Percentiles rank a stretch among this genome's conserved stretches.
Evolutionary conservation across 2,797 vertebrate species (phyloP).

Genomic region (Rousettus madagascariensis): DNA sequence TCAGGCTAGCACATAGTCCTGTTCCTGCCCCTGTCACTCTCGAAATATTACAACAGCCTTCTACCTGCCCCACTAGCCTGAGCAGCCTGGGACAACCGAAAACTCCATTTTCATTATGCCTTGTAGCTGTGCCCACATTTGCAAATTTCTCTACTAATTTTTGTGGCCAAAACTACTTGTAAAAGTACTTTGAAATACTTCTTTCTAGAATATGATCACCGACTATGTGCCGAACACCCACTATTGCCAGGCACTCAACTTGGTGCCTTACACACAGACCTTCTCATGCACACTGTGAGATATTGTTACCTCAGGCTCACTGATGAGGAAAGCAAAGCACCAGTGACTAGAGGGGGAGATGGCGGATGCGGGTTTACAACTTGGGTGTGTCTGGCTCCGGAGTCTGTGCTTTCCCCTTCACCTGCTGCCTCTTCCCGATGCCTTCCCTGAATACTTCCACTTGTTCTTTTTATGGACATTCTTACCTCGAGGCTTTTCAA

Average conservation of each 20-base stretch:
- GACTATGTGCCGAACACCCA: not conserved
- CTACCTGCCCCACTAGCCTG: not conserved
- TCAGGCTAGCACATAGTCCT: not conserved
- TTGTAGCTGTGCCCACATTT: not conserved
- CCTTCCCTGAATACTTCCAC: not conserved
- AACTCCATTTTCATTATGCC: not conserved
- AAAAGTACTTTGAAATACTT: not conserved
- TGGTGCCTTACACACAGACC: not conserved
- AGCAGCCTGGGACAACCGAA: not conserved
- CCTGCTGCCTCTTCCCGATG: not conserved
- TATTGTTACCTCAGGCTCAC: not conserved
- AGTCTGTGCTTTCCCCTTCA: not conserved
- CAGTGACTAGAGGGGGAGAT: rapidly evolving
- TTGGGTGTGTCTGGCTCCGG: not conserved
- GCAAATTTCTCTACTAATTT: not conserved
- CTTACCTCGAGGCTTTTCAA: not conserved
- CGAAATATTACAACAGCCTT: not conserved
- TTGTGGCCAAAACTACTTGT: not conserved
- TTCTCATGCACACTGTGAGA: not conserved
- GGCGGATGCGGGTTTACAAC: not conserved
- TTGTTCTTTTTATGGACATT: not conserved
- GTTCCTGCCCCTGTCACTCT: not conserved
- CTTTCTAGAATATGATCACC: not conserved
- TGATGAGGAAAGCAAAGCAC: not conserved
- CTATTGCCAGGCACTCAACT: not conserved